A percentile compares a stretch with the other conserved stretches of the same genome.
phyloP scores from a whole-genome alignment of 2,888 invertebrate genomes.

The Acleris holmiana region DNA sequence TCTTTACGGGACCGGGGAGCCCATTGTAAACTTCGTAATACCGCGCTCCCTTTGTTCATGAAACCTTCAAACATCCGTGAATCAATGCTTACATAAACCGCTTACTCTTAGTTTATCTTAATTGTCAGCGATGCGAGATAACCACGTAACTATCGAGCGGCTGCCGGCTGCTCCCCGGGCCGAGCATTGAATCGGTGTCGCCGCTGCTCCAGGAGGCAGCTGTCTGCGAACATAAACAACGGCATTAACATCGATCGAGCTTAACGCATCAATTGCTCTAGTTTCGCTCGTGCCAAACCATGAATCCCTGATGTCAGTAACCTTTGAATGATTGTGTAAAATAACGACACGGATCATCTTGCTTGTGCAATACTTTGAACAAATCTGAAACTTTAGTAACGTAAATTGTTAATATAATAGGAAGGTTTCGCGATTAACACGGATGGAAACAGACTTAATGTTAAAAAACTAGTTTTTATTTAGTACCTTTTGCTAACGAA shows the following conservation, averaged over 20 bases:
- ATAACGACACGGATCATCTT: background rate
- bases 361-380: too few species aligned
- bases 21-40: slow-evolving; percentile 31
- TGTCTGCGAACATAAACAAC: slow-evolving; percentile 35
- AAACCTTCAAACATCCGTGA: slow-evolving; percentile 20
- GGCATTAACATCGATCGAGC: slow-evolving; percentile 35
- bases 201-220: slow-evolving; percentile 33
- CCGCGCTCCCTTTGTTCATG: slow-evolving; percentile 25
- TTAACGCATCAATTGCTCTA: slow-evolving; percentile 33
- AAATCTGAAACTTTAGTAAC: too few species aligned
- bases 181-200: slow-evolving; percentile 29
- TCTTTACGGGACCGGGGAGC: slow-evolving; percentile 27
- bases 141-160: slow-evolving; percentile 25
- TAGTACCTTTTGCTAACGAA: too few species aligned
- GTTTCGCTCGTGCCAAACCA: slow-evolving; percentile 34
- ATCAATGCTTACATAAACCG: background rate
- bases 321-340: slow-evolving; percentile 17
- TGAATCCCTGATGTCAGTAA: slow-evolving; percentile 17
- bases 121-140: slow-evolving; percentile 15
- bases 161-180: slow-evolving; percentile 21
- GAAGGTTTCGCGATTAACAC: too few species aligned
- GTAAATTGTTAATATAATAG: too few species aligned
- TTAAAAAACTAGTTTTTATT: too few species aligned
- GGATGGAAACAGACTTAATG: too few species aligned
- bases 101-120: too few species aligned